A percentile compares a stretch with the other conserved stretches of the same genome.
These are phyloP conservation scores for Antheraea yamamai DNA, from an alignment of 2,888 invertebrate species.

Conservation along the genomic window DNA sequence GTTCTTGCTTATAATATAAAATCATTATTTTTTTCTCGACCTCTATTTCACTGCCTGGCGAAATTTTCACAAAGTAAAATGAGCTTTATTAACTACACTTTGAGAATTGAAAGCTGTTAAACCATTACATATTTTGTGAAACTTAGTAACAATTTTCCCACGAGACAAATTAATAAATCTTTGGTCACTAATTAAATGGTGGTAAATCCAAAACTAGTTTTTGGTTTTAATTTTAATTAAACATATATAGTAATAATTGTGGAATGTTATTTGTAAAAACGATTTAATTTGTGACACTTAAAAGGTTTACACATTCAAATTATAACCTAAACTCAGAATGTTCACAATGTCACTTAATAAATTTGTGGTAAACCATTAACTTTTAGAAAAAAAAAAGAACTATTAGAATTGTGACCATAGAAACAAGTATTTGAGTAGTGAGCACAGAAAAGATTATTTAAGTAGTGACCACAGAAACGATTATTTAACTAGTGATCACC, in stretches of 20 bases:
- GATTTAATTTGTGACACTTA: not conserved
- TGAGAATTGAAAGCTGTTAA: not conserved
- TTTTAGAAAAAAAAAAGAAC: not conserved
- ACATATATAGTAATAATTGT: not conserved
- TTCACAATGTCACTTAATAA: not conserved
- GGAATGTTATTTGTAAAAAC: not conserved
- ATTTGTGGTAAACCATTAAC: not conserved
- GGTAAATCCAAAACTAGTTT: not conserved
- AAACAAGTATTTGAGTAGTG: not conserved
- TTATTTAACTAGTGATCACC: not conserved
- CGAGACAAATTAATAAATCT: not conserved
- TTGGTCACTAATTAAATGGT: not conserved
- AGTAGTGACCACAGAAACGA: too few species aligned
- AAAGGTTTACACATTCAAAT: not conserved
- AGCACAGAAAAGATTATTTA: too few species aligned
- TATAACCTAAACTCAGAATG: not conserved
- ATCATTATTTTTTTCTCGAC: not conserved
- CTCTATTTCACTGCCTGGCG: not conserved
- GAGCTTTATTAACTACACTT: not conserved
- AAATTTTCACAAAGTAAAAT: not conserved
- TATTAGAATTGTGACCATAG: not conserved
- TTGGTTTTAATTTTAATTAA: not conserved
- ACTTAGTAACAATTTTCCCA: not conserved
- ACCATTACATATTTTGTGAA: not conserved
- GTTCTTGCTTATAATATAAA: not conserved